Base-by-base conservation (phyloP, 2,113 vertebrate genomes). In the Cynoglossus semilaevis region DNA sequence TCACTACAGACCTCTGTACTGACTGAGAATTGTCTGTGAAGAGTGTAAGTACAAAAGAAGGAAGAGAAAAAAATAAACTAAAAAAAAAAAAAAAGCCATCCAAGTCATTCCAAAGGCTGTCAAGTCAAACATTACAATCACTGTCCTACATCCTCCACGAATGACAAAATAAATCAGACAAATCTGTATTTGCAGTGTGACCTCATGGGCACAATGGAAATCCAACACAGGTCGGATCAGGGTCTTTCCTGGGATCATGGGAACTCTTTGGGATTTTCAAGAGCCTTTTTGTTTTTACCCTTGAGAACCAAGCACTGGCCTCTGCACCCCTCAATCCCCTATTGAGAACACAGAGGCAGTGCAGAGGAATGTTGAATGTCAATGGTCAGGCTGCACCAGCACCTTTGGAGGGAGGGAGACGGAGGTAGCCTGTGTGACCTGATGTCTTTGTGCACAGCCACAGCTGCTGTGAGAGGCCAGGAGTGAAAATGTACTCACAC, bases 201-300 rank as follows among this genome's bases (percentile, higher is more conserved):
- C 90, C 90, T 93, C 93, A 94, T 92, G 90, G 88, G 76, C 85
- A 88, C 91, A 93, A 91, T 92, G 92, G 89, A 90, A 93, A 92
- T 90, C 84, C 85, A 88, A 89, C 89, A 88, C 89, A 89, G 69
- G 90, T 91, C 85, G 87, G 90, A 90, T 88, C 90, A 90, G 92
- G 89, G 92, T 90, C 89, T 92, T 91, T 90, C 88, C 86, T 77
- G 74, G 90, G 93, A 94, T 92, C 92, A 91, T 95, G 94, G 93
- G 95, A 97, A 95, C 91, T 90, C 83, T 85, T 86, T 67, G 68
- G 74, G 87, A 92, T 91, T 92, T 93, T 93, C 90, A 96, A 94
- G 89, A 90, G 91, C 86, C 92, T 94, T 96, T 90, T 94, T 96
- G 94, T 94, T 94, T 92, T 88, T 90, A 88, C 91, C 90, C 90